A percentile compares a stretch with the other conserved stretches of the same genome.
phyloP scores from a whole-genome alignment of 2,113 vertebrate genomes.

The Prinia subflava region DNA sequence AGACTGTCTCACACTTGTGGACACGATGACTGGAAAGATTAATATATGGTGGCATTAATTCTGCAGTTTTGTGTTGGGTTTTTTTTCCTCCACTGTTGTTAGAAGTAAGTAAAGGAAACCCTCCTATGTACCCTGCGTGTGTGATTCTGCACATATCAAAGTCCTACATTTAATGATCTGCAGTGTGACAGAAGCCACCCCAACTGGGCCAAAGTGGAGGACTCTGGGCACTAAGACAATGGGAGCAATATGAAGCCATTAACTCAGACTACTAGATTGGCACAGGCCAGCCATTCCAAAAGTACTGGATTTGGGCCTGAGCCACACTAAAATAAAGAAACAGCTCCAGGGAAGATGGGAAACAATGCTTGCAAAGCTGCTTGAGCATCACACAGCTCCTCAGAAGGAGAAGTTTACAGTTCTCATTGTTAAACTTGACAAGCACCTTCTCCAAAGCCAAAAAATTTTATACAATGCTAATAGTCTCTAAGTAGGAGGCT shows the following conservation, averaged over 20 bases:
- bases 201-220: not conserved
- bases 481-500: not conserved
- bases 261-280: slow-evolving; percentile 14
- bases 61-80: not conserved
- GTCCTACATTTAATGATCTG: not conserved
- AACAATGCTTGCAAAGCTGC: not conserved
- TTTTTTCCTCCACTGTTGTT: not conserved
- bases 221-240: not conserved
- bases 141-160: not conserved
- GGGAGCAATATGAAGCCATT: not conserved
- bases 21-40: not conserved
- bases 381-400: not conserved
- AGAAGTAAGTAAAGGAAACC: not conserved
- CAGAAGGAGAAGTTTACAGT: not conserved
- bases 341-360: not conserved
- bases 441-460: not conserved
- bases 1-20: slow-evolving; percentile 19
- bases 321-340: not conserved
- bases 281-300: not conserved
- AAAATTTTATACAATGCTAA: not conserved
- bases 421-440: slow-evolving; percentile 18
- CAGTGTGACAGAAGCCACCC: not conserved
- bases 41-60: not conserved
- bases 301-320: not conserved
- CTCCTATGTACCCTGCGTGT: not conserved